These are phyloP conservation scores for Thecophora atra DNA, from an alignment of 2,888 invertebrate genomes.

Conservation along the genomic window DNA sequence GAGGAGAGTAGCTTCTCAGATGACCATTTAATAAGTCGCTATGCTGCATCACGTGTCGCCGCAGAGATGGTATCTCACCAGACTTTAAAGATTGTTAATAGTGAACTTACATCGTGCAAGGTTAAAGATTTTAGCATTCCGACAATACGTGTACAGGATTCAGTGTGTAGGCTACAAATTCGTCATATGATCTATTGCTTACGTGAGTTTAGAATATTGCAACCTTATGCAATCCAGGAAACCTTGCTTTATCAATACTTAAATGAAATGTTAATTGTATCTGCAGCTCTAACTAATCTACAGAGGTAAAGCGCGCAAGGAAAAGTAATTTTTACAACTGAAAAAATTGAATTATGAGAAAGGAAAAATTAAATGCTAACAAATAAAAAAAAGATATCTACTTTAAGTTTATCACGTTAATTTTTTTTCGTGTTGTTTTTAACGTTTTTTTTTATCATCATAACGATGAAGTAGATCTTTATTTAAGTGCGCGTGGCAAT, in stretches of 20 bases:
- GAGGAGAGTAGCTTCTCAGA: slow-evolving; percentile 40
- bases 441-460: no score
- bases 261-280: slow-evolving; percentile 62
- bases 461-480: no score
- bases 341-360: no score
- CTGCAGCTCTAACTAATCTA: slow-evolving; percentile 61
- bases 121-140: slow-evolving; percentile 59
- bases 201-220: slow-evolving; percentile 61
- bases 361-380: no score
- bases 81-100: slow-evolving; percentile 57
- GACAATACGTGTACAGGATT: slow-evolving; percentile 58
- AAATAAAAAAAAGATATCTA: no score
- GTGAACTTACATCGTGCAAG: slow-evolving; percentile 58
- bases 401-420: no score
- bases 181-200: slow-evolving; percentile 56
- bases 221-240: slow-evolving; percentile 58
- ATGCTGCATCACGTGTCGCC: slow-evolving; percentile 52
- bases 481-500: no score
- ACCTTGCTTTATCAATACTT: slow-evolving; percentile 58
- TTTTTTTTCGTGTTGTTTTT: no score
- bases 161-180: slow-evolving; percentile 61
- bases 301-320: slow-evolving; percentile 58
- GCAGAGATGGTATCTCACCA: slow-evolving; percentile 57
- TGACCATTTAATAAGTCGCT: slow-evolving; percentile 50
- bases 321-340: no score